Conservation (phyloP, 2,113 vertebrate species). For the Epinephelus cyanopodus region DNA sequence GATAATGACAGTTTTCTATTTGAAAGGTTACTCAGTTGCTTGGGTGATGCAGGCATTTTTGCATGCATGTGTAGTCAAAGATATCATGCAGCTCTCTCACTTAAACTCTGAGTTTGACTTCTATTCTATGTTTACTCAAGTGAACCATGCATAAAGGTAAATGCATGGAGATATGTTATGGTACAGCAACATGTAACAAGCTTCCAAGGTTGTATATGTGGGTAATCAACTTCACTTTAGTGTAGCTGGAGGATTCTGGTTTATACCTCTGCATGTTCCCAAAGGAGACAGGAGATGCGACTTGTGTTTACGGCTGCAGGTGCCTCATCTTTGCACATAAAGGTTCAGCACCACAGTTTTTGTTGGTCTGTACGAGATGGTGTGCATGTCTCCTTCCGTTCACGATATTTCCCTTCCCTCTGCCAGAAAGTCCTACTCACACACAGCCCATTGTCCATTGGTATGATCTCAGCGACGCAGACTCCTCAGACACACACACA, state of each 20-base stretch:
- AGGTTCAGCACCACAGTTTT: background rate
- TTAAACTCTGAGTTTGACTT: background rate
- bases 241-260: background rate
- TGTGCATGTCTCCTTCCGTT: conserved; percentile 68
- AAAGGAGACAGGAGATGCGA: conserved; percentile 14
- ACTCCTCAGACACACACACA: conserved; percentile 57
- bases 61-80: background rate
- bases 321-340: conserved; percentile 33
- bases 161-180: background rate
- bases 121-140: conserved; percentile 17
- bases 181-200: background rate
- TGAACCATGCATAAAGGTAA: background rate
- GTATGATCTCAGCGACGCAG: conserved; percentile 82
- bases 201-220: too few species aligned
- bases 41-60: background rate
- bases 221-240: background rate
- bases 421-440: conserved; percentile 76
- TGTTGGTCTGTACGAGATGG: conserved; percentile 38
- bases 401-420: conserved; percentile 71
- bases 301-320: conserved; percentile 40
- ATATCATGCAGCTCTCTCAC: background rate
- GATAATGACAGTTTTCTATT: background rate
- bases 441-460: conserved; percentile 80
- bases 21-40: background rate
- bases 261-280: background rate